These are phyloP conservation scores for Uloborus plumipes DNA, from an alignment of 2,888 invertebrate genomes.

Conservation along the genomic window DNA sequence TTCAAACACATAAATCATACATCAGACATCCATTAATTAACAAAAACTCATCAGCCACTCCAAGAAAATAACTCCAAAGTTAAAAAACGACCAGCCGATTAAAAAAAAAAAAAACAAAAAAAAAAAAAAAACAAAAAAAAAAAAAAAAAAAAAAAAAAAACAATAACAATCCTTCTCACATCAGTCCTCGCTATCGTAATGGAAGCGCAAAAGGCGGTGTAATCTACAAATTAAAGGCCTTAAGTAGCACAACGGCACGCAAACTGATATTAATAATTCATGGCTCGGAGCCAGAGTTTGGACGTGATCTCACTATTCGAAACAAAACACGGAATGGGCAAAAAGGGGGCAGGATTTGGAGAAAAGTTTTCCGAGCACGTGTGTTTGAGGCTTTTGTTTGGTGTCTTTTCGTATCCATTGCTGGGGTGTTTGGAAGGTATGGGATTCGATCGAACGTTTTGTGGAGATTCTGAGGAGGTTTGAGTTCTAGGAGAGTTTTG, in stretches of 20 bases:
- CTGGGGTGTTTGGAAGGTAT: not conserved
- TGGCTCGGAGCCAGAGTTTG: conserved; percentile 27
- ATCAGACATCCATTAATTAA: too few species aligned
- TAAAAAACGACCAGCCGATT: too few species aligned
- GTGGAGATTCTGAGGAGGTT: too few species aligned
- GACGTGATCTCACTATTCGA: conserved; percentile 46
- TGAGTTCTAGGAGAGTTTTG: too few species aligned
- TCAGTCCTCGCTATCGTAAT: not conserved
- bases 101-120: too few species aligned
- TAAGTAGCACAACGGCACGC: conserved; percentile 34
- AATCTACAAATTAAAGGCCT: conserved; percentile 56
- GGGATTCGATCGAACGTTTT: not conserved
- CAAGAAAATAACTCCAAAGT: too few species aligned
- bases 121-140: too few species aligned
- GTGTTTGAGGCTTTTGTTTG: conserved; percentile 41
- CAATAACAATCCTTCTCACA: not conserved
- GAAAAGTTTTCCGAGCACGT: conserved; percentile 41
- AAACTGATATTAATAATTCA: conserved; percentile 58
- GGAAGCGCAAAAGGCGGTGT: conserved; percentile 31
- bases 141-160: too few species aligned
- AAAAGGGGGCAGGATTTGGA: conserved; percentile 15
- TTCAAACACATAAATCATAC: too few species aligned
- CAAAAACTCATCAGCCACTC: too few species aligned
- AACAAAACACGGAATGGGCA: not conserved
- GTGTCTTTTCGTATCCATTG: conserved; percentile 14